These are phyloP conservation scores for Zosterops hypoxanthus DNA, from an alignment of 2,113 vertebrate genomes.

Conservation along the genomic window DNA sequence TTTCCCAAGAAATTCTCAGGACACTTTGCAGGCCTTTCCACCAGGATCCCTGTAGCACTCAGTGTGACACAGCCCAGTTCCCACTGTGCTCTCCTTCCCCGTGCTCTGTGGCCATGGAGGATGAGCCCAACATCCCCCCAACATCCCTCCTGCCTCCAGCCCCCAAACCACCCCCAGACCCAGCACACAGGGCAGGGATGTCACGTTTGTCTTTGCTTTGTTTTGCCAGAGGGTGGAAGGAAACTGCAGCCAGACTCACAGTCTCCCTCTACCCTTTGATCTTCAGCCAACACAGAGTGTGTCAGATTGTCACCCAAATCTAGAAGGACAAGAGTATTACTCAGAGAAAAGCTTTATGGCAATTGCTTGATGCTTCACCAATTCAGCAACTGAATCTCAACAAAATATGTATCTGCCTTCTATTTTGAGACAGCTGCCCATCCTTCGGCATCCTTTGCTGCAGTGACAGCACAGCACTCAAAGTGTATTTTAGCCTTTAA, in stretches of 20 bases:
- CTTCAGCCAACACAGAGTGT: not conserved
- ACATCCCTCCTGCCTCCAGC: not conserved
- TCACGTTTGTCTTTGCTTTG: not conserved
- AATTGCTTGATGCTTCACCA: not conserved
- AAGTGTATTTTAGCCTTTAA: not conserved
- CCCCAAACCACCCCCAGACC: not conserved
- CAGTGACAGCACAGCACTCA: not conserved
- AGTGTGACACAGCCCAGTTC: not conserved
- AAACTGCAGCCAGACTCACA: conserved; percentile 1
- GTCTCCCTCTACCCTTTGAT: conserved; percentile 27
- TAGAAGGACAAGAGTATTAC: not conserved
- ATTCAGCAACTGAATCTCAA: not conserved
- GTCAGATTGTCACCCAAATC: not conserved
- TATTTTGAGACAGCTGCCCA: not conserved
- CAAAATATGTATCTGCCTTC: not conserved
- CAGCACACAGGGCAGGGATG: rapidly evolving
- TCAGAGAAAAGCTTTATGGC: conserved; percentile 4
- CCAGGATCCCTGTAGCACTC: not conserved
- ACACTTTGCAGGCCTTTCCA: not conserved
- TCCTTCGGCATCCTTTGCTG: not conserved
- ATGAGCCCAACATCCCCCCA: not conserved
- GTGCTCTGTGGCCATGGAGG: rapidly evolving
- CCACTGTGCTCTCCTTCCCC: not conserved
- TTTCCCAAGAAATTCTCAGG: not conserved
- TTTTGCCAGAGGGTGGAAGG: conserved; percentile 27